These are phyloP conservation scores for Neolamprologus fasciatus DNA, from an alignment of 2,113 vertebrate species.

Conservation along the genomic window DNA sequence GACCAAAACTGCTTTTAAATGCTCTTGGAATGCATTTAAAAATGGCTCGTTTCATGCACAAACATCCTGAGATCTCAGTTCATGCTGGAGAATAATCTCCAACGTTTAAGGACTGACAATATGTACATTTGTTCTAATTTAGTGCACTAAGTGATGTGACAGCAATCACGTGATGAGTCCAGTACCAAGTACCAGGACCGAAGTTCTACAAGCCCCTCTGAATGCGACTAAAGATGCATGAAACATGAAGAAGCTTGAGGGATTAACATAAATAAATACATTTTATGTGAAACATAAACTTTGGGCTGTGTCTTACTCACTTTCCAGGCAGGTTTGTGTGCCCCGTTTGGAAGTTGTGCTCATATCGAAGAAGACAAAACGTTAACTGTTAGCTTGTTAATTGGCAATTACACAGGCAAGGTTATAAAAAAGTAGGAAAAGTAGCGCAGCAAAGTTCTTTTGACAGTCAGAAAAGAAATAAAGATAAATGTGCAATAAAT, in stretches of 20 bases:
- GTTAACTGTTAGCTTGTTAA: not conserved
- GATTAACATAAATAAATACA: not conserved
- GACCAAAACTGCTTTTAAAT: not conserved
- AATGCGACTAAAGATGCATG: not conserved
- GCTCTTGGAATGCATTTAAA: not conserved
- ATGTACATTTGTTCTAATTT: not conserved
- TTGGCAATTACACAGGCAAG: not conserved
- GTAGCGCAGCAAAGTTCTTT: not conserved
- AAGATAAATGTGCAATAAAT: not conserved
- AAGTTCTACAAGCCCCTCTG: not conserved
- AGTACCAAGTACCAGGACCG: not conserved
- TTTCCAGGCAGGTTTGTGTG: not conserved
- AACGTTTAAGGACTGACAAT: not conserved
- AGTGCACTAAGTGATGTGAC: not conserved
- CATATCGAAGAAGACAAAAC: not conserved
- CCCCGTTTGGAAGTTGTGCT: not conserved
- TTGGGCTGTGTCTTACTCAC: not conserved
- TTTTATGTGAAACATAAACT: not conserved
- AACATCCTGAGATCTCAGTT: not conserved
- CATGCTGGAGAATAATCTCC: not conserved
- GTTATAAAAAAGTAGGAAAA: not conserved
- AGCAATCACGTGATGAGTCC: not conserved
- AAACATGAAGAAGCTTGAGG: not conserved
- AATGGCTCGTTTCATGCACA: not conserved
- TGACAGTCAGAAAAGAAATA: not conserved